Base-by-base conservation (phyloP, 1,140 invertebrate genomes). In the Periplaneta americana region DNA sequence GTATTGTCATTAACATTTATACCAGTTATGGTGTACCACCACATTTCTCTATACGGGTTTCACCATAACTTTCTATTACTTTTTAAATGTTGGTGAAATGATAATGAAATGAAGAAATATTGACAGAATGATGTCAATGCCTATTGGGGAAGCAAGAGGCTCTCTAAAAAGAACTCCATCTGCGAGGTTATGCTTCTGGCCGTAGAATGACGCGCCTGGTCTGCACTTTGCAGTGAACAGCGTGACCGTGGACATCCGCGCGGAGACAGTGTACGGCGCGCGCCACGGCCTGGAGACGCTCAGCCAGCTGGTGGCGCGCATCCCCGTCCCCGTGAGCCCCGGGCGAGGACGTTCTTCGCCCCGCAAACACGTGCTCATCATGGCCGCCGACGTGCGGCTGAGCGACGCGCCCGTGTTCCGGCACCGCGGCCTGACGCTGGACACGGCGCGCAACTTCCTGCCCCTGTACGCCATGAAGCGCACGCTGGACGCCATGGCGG, bases 201-300 rank as follows among this genome's bases (percentile, higher is more conserved):
- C 8, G 4, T 76, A 34, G 34, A 32, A 33, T 76, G 33, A 1
- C 17, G 17, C 28, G 2, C 17, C 17, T 0, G n/a, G 0, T 75
- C 74, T 75, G 8, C 74, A 17, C 31, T 8, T 13, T 0, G 4
- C 34, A 78, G 76, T 8, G 76, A 28, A 22, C 18, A 28, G n/a
- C 9, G 80, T 80, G 9, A 75, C 80, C 33, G 91, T 94, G 5
- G 87, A 91, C n/a, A 92, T 96, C 17, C 86, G 86, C 11, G 92
- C 93, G 0, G 84, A 85, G 17, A 95, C 94, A 0, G 91, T 94
- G n/a, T 96, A 91, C 85, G 95, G 95, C 3, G 93, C 92, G 0
- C 89, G 95, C 3, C 93, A 96, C 85, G 94, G 88, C n/a, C 87
- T 96, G 74, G 94, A 96, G 87, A 95, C 95, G 3, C 87, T 96